phyloP scores from a whole-genome alignment of 37 sponge, comb jelly and placozoan genomes.

The Axinella damicornis region DNA sequence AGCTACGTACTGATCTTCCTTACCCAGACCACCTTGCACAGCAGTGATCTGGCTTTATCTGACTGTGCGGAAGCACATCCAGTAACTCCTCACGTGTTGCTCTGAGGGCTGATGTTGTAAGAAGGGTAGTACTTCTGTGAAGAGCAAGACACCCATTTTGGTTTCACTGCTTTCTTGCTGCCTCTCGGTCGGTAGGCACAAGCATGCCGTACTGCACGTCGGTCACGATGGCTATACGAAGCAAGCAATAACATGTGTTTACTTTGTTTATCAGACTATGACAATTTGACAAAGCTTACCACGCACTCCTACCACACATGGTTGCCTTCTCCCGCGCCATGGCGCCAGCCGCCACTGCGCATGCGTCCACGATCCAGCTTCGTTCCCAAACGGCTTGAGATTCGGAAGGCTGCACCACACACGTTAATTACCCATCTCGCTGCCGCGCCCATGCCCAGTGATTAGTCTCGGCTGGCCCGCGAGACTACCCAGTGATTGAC shows the following conservation, averaged over 20 bases:
- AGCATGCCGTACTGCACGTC: conserved; percentile 32
- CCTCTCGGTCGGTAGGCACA: conserved; percentile 70
- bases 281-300: conserved; percentile 28
- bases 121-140: conserved; percentile 73
- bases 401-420: too few relatives aligned
- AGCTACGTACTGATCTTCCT: too few relatives aligned
- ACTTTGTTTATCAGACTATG: too few relatives aligned
- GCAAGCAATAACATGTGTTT: neutral
- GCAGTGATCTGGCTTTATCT: too few relatives aligned
- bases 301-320: conserved; percentile 86
- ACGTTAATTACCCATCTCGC: too few relatives aligned
- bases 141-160: conserved; percentile 23
- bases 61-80: too few relatives aligned
- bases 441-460: too few relatives aligned
- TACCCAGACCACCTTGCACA: too few relatives aligned
- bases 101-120: conserved; percentile 86
- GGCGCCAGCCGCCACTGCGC: conserved; percentile 20
- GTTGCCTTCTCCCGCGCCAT: too few relatives aligned
- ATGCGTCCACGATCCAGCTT: conserved; percentile 52
- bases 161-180: conserved; percentile 22
- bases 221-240: conserved; percentile 46
- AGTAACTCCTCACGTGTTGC: conserved; percentile 71
- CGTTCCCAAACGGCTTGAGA: too few relatives aligned
- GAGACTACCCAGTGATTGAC: too few relatives aligned
- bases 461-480: too few relatives aligned